Evolutionary conservation across 1,140 invertebrate species (phyloP), one percentile per base, ranked within the genome.

Genomic region (Cepaea nemoralis): DNA sequence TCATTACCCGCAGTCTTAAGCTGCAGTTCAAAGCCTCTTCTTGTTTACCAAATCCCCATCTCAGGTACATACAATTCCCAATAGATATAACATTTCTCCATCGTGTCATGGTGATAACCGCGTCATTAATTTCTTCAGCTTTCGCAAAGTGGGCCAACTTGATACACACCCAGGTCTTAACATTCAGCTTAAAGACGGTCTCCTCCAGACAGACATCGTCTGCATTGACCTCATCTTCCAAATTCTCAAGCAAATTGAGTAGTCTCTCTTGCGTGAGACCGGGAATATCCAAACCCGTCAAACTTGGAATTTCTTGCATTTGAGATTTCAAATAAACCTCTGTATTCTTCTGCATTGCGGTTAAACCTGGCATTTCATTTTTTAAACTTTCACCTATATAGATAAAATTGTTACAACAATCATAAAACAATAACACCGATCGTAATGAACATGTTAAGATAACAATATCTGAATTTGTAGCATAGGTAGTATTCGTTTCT

Each of bases 201-300:
- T n/a, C n/a, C n/a, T n/a, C 70, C 27, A 16, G 5, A 40, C 70
- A 73, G n/a, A 39, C 37, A 42, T 39, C 70, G 70, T 73, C 70
- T 10, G 1, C 24, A 14, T 73, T 40, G 12, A 10, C 22, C n/a
- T 73, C 70, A 8, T 73, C 70, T 39, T 73, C n/a, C 33, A 73
- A 27, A 27, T 73, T 40, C 22, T 39, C 37, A 8, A 39, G 35
- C 22, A 73, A 14, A 6, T 27, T 40, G 14, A 12, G 10, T 12
- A 73, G 40, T n/a, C 70, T 73, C 19, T 39, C 19, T 35, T 33
- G n/a, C n/a, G n/a, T n/a, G n/a, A n/a, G n/a, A n/a, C n/a, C n/a
- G n/a, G n/a, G n/a, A 16, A 35, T 69, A 14, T 35, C 10, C 12
- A 37, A 35, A 69, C 19, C 24, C 3, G 35, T 12, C 6, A 39